A percentile compares a stretch with the other conserved stretches of the same genome.
Conservation (phyloP, 2,113 vertebrate species). For the Syrrhaptes paradoxus region DNA sequence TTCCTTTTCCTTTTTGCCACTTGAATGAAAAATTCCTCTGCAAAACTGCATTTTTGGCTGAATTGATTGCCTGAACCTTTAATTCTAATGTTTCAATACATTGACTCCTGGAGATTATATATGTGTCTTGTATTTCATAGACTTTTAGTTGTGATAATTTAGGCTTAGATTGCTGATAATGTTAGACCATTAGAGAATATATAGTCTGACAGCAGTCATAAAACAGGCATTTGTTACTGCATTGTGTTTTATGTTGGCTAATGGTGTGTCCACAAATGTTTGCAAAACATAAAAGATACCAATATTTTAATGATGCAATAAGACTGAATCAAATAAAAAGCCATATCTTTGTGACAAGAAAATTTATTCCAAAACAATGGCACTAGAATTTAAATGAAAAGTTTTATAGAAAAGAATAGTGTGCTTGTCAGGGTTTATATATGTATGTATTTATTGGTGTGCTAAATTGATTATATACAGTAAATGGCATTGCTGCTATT, state of each 20-base stretch:
- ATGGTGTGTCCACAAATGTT: slow-evolving; percentile 77
- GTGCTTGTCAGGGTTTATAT: slow-evolving; percentile 64
- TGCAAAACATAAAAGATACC: slow-evolving; percentile 78
- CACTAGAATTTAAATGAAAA: slow-evolving; percentile 80
- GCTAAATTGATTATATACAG: slow-evolving; percentile 78
- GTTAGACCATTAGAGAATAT: slow-evolving; percentile 77
- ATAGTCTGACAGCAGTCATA: slow-evolving; percentile 82
- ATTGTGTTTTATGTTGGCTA: slow-evolving; percentile 74
- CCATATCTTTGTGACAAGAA: slow-evolving; percentile 71
- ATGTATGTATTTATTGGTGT: slow-evolving; percentile 72
- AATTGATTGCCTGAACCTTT: slow-evolving; percentile 74
- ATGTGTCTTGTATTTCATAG: slow-evolving; percentile 75
- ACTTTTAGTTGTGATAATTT: slow-evolving; percentile 74
- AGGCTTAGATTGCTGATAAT: slow-evolving; percentile 75
- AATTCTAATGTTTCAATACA: slow-evolving; percentile 74
- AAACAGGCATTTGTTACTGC: slow-evolving; percentile 80
- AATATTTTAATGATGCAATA: slow-evolving; percentile 81
- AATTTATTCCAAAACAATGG: slow-evolving; percentile 74
- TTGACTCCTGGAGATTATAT: slow-evolving; percentile 67
- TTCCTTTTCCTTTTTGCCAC: slow-evolving; percentile 20
- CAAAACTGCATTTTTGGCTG: slow-evolving; percentile 58
- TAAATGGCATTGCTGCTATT: slow-evolving; percentile 73
- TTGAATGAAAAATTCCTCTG: slow-evolving; percentile 60
- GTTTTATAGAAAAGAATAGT: slow-evolving; percentile 55
- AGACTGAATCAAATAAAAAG: slow-evolving; percentile 78